A percentile compares a stretch with the other conserved stretches of the same genome.
These are phyloP conservation scores for Hypomecis atomaria DNA, from an alignment of 2,888 invertebrate species.

Conservation along the genomic window DNA sequence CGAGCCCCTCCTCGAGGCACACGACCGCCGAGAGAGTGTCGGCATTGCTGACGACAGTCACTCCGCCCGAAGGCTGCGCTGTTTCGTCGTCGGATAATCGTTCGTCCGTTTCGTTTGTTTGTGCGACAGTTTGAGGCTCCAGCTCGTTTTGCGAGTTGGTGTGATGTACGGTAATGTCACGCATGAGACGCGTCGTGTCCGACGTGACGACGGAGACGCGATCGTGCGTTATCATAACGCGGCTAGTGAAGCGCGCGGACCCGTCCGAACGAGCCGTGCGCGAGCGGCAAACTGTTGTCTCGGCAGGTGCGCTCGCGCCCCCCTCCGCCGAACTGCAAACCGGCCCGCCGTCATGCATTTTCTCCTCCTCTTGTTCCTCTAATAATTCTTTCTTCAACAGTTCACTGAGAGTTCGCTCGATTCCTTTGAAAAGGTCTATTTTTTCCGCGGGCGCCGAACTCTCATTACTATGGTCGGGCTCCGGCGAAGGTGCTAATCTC, in stretches of 20 bases:
- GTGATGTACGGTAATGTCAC: slow-evolving; percentile 87
- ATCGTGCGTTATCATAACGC: slow-evolving; percentile 95
- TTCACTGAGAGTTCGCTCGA: slow-evolving; percentile 82
- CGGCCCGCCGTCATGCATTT: slow-evolving; percentile 75
- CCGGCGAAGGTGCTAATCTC: slow-evolving; percentile 70
- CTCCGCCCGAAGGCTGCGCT: slow-evolving; percentile 83
- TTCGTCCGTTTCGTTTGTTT: slow-evolving; percentile 72
- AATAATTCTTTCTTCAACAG: slow-evolving; percentile 83
- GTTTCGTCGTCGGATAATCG: slow-evolving; percentile 76
- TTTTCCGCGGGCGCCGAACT: slow-evolving; percentile 65
- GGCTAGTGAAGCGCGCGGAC: slow-evolving; percentile 91
- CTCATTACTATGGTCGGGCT: slow-evolving; percentile 58
- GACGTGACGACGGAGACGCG: slow-evolving; percentile 90
- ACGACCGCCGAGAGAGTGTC: slow-evolving; percentile 89
- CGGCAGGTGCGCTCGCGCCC: slow-evolving; percentile 81
- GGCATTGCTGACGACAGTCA: slow-evolving; percentile 88
- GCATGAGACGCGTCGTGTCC: slow-evolving; percentile 90
- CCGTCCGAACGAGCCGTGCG: slow-evolving; percentile 83
- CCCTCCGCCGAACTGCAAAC: slow-evolving; percentile 74
- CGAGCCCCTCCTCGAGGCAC: slow-evolving; percentile 93
- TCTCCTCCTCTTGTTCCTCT: slow-evolving; percentile 78
- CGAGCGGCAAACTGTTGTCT: slow-evolving; percentile 81
- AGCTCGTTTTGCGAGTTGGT: slow-evolving; percentile 86
- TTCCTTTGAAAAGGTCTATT: slow-evolving; percentile 82
- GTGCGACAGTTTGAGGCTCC: slow-evolving; percentile 59